Percentiles rank a stretch among this genome's conserved stretches.
phyloP scores from a whole-genome alignment of 2,888 invertebrate species.

The Argyresthia goedartella region DNA sequence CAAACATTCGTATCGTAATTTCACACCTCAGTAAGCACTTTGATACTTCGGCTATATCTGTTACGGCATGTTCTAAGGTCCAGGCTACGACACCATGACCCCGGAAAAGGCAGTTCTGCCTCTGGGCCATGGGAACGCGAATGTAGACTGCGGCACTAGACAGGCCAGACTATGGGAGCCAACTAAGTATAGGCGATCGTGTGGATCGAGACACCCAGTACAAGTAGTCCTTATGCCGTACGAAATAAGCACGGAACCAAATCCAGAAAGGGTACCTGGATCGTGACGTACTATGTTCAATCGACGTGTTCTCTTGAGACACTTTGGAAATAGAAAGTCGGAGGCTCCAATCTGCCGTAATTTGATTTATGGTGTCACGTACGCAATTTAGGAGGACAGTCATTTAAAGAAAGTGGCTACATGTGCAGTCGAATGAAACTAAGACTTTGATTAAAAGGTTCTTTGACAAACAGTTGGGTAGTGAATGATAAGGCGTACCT shows the following conservation, averaged over 20 bases:
- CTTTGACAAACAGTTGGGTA: no score
- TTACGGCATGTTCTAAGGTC: conserved; percentile 7
- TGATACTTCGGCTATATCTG: no score
- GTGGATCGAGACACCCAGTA: no score
- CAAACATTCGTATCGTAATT: no score
- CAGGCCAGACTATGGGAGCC: no score
- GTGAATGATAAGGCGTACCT: no score
- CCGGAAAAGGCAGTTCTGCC: conserved; percentile 22
- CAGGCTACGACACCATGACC: conserved; percentile 25
- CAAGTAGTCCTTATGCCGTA: no score
- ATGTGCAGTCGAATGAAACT: not conserved
- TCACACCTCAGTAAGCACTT: no score
- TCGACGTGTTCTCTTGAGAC: not conserved
- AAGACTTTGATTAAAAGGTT: no score
- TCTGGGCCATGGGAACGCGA: conserved; percentile 23
- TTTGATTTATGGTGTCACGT: conserved; percentile 39
- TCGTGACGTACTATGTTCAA: not conserved
- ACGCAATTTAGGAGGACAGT: conserved; percentile 13
- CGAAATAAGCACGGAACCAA: no score
- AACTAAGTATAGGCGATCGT: no score
- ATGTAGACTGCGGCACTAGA: not conserved
- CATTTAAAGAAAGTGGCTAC: conserved; percentile 4
- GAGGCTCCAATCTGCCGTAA: not conserved
- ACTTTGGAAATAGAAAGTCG: conserved; percentile 1
- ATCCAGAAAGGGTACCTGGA: not conserved